These are phyloP conservation scores for Dilophus febrilis DNA, from an alignment of 2,888 invertebrate species.

Conservation along the genomic window DNA sequence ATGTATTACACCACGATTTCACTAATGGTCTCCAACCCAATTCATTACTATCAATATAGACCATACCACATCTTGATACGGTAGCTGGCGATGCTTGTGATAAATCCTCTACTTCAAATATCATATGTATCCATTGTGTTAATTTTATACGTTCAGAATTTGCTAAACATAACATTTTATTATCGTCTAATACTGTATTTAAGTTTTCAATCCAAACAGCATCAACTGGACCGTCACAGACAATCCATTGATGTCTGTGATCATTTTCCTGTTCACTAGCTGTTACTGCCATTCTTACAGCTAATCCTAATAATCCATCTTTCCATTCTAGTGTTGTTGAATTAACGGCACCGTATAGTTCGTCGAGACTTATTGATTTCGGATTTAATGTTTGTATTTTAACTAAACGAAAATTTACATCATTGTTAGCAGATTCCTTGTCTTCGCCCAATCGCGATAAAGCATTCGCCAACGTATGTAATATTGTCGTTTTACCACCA, in stretches of 20 bases:
- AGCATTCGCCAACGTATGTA: slow-evolving; percentile 55
- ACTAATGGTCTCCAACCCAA: slow-evolving; percentile 67
- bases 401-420: slow-evolving; percentile 51
- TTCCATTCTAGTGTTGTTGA: slow-evolving; percentile 75
- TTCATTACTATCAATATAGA: slow-evolving; percentile 73
- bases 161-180: slow-evolving; percentile 82
- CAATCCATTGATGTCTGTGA: slow-evolving; percentile 75
- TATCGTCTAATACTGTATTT: slow-evolving; percentile 84
- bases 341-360: slow-evolving; percentile 76
- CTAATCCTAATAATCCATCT: slow-evolving; percentile 62
- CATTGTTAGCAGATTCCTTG: slow-evolving; percentile 31
- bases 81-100: slow-evolving; percentile 85
- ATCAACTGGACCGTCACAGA: slow-evolving; percentile 84
- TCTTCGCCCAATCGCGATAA: slow-evolving; percentile 45
- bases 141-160: slow-evolving; percentile 83
- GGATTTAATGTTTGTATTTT: slow-evolving; percentile 71
- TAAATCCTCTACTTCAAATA: slow-evolving; percentile 72
- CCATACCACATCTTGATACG: slow-evolving; percentile 73
- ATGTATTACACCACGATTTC: slow-evolving; percentile 51
- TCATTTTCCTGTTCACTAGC: slow-evolving; percentile 44
- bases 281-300: slow-evolving; percentile 22
- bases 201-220: slow-evolving; percentile 91
- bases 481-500: slow-evolving; percentile 64
- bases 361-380: slow-evolving; percentile 73
- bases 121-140: slow-evolving; percentile 75